Evolutionary conservation across 2,888 invertebrate species (phyloP), one percentile per base, ranked within the genome.

Genomic region (Autographa pulchrina): DNA sequence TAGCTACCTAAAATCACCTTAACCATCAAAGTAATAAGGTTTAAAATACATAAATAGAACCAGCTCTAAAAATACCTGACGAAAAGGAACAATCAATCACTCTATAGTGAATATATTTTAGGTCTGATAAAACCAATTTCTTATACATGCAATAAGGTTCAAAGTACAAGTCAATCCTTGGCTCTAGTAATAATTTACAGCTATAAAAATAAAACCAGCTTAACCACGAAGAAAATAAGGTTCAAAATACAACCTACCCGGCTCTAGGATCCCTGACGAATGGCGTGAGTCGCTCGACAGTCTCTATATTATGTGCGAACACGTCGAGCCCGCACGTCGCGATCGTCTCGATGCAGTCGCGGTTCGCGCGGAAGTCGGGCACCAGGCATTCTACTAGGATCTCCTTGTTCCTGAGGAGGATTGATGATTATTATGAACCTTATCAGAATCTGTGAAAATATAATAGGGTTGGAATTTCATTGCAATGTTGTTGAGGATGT

Each of bases 251-350:
- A 48, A 96, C 96, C 89, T 98, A 99, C 94, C 97, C 97, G 14
- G 99, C 99, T 73, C 99, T 96, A 35, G 98, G 97, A 91, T 99
- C 99, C 72, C 99, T 96, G 0, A 99, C 99, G 90, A 97, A 98
- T 6, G 98, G 98, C 60, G 99, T 99, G 48, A 99, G 94, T 77
- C 97, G 96, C 89, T 98, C 98, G 0, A 99, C 99, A 0, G 99
- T 99, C 96, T 99, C 99, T 52, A 99, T 98, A 92, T 99, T 99
- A 92, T 99, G 99, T 0, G 99, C 99, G 86, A 98, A 99, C 48
- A 99, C 99, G 93, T 99, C 99, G 0, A 99, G 96, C 0, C 99
- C 99, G 72, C 98, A 97, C 20, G 96, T 90, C 0, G 98, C 98
- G 70, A 99, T 97, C 0, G 94, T 96, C 86, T 96, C 96, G 0